Evolutionary conservation across 37 sponge, comb jelly and placozoan genomes (phyloP).

Genomic region (Lycopodina hypogea): DNA sequence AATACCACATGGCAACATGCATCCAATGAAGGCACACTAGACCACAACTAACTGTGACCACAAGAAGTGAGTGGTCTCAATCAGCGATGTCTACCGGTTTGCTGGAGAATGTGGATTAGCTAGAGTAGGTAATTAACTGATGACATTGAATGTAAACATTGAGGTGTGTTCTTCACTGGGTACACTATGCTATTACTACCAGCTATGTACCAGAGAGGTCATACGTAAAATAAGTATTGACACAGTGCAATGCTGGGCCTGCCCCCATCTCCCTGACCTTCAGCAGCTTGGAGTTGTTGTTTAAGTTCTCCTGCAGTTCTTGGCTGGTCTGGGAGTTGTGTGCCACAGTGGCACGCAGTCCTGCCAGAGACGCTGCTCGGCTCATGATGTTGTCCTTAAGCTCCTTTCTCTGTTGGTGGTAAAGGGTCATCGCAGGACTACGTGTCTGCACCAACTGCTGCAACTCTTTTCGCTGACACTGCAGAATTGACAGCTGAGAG

Average conservation of each 20-base stretch:
- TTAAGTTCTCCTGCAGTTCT: not conserved
- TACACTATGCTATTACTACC: too few species aligned
- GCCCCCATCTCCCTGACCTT: too few species aligned
- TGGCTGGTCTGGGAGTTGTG: slow-evolving; percentile 1
- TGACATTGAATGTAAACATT: too few species aligned
- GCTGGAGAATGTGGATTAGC: too few species aligned
- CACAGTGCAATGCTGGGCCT: too few species aligned
- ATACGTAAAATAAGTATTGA: too few species aligned
- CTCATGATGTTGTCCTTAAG: slow-evolving; percentile 21
- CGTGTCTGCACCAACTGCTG: slow-evolving; percentile 18
- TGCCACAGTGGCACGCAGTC: slow-evolving; percentile 22
- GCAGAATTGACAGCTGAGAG: slow-evolving; percentile 22
- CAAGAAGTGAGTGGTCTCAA: too few species aligned
- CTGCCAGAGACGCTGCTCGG: slow-evolving; percentile 38
- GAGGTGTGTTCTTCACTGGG: too few species aligned
- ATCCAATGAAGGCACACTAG: not conserved
- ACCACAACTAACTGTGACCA: too few species aligned
- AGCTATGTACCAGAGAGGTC: too few species aligned
- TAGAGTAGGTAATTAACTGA: too few species aligned
- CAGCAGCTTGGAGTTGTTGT: not conserved
- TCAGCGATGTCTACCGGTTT: too few species aligned
- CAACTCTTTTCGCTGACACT: slow-evolving; percentile 23
- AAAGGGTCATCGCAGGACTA: slow-evolving; percentile 13
- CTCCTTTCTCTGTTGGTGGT: slow-evolving; percentile 22
- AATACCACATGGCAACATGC: not conserved